Conservation (phyloP, 2,888 invertebrate genomes). For the Itoplectis maculator region DNA sequence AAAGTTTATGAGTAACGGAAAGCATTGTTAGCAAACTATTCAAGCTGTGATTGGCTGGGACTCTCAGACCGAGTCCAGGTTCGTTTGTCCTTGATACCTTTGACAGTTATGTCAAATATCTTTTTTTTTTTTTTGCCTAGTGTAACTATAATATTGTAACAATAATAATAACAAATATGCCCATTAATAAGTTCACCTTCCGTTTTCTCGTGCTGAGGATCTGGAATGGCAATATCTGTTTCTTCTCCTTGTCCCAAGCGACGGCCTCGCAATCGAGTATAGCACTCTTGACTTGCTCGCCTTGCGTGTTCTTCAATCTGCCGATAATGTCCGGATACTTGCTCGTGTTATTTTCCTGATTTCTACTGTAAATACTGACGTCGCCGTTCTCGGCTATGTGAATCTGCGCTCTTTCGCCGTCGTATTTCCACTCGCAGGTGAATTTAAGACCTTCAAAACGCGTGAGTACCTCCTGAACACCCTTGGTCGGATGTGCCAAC, state of each 20-base stretch:
- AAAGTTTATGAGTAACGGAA: no score
- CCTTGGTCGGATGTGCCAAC: slow-evolving; percentile 99
- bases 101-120: no score
- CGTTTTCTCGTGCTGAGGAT: slow-evolving; percentile 97
- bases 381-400: slow-evolving; percentile 89
- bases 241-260: slow-evolving; percentile 95
- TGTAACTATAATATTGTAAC: no score
- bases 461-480: slow-evolving; percentile 94
- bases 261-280: slow-evolving; percentile 99
- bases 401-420: slow-evolving; percentile 99
- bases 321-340: slow-evolving; percentile 98
- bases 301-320: slow-evolving; percentile 87
- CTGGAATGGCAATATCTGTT: slow-evolving; percentile 98
- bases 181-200: no score
- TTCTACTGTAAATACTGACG: slow-evolving; percentile 95
- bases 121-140: no score
- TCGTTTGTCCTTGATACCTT: no score
- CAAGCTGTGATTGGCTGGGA: no score
- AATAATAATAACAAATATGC: no score
- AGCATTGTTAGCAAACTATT: no score
- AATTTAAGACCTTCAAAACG: slow-evolving; percentile 93
- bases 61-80: no score
- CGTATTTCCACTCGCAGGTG: slow-evolving; percentile 99
- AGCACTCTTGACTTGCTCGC: slow-evolving; percentile 89
- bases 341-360: slow-evolving; percentile 96